Evolutionary conservation across 2,888 invertebrate species (phyloP).

Genomic region (Drosophila setosimentum): DNA sequence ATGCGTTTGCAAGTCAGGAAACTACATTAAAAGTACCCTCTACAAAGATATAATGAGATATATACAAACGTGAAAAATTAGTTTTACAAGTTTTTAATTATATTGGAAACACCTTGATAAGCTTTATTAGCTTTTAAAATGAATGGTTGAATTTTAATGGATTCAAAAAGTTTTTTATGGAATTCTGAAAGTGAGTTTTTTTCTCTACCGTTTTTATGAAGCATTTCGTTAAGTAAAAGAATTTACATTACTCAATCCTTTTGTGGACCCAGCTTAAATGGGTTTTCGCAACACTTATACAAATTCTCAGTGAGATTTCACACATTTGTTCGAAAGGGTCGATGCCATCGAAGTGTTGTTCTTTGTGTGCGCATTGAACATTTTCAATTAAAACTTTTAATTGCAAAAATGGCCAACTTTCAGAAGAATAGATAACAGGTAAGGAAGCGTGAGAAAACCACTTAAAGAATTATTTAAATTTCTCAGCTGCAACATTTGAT

Average conservation of each 20-base stretch:
- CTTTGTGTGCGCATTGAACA: conserved; percentile 30
- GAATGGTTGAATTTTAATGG: background rate
- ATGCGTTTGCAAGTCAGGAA: background rate
- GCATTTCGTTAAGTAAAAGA: background rate
- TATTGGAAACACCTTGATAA: background rate
- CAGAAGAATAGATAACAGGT: conserved; percentile 3
- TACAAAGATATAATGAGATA: background rate
- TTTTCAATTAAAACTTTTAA: conserved; percentile 75
- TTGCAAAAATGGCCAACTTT: conserved; percentile 38
- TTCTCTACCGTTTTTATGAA: background rate
- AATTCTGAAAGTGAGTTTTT: background rate
- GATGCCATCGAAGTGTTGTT: conserved; percentile 21
- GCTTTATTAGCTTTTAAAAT: background rate
- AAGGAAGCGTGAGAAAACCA: background rate
- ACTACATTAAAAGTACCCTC: background rate
- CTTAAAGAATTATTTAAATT: background rate
- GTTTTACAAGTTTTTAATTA: background rate
- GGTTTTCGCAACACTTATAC: conserved; percentile 7
- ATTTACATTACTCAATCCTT: background rate
- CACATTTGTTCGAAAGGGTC: conserved; percentile 1
- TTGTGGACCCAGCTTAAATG: conserved; percentile 5
- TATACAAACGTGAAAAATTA: background rate
- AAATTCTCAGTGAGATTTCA: conserved; percentile 11
- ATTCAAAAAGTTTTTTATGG: background rate
- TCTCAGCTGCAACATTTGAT: conserved; percentile 1